Percentiles rank a stretch among this genome's conserved stretches.
phyloP scores from a whole-genome alignment of 2,113 vertebrate genomes.

The Albula glossodonta region DNA sequence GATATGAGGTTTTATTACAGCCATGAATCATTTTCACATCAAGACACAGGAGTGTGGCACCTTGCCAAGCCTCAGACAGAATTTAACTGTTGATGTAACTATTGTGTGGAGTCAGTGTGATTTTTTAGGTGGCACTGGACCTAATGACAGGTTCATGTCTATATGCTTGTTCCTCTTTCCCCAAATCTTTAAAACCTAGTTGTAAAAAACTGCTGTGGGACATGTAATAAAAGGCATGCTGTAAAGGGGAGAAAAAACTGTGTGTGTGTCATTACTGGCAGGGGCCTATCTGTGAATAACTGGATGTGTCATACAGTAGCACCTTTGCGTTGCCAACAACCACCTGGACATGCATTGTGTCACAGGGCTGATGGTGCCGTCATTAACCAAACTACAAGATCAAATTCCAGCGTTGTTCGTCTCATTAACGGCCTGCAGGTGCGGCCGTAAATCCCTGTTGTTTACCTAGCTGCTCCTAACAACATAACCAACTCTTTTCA shows the following conservation, averaged over 20 bases:
- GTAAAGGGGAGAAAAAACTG: not conserved
- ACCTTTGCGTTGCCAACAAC: not conserved
- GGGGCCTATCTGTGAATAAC: no score
- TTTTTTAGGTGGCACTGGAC: not conserved
- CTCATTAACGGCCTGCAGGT: conserved; percentile 46
- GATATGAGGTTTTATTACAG: conserved; percentile 1
- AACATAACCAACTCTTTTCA: not conserved
- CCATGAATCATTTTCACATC: conserved; percentile 1
- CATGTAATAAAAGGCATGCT: not conserved
- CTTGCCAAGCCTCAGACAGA: not conserved
- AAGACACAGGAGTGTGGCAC: not conserved
- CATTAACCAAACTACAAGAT: conserved; percentile 6
- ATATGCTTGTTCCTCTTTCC: not conserved
- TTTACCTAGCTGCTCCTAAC: conserved; percentile 59
- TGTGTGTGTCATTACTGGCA: not conserved
- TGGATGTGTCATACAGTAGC: not conserved
- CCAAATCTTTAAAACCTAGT: not conserved
- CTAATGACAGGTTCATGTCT: not conserved
- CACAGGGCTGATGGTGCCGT: not conserved
- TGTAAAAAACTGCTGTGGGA: not conserved
- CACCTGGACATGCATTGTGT: not conserved
- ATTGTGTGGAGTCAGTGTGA: not conserved
- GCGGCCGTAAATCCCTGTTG: conserved; percentile 57
- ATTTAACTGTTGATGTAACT: not conserved
- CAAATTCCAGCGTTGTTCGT: conserved; percentile 20